Percentiles rank a stretch among this genome's conserved stretches.
Conservation (phyloP, 2,888 invertebrate genomes). For the Nasonia oneida region DNA sequence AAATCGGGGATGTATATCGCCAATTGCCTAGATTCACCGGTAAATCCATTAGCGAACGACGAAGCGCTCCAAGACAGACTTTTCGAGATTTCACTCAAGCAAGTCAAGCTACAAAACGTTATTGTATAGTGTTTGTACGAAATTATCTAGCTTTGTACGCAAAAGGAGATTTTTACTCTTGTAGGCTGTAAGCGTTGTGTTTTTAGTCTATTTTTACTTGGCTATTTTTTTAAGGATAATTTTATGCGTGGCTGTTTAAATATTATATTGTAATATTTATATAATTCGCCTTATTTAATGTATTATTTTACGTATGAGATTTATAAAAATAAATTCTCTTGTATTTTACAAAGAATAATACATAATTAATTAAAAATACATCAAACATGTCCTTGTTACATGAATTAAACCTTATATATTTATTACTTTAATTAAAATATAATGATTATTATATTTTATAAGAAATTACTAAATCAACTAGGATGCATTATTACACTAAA, state of each 20-base stretch:
- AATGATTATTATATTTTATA: no score
- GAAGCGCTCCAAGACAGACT: constrained; percentile 83
- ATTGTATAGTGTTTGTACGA: constrained; percentile 18
- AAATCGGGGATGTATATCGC: constrained; percentile 91
- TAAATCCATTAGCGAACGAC: constrained; percentile 82
- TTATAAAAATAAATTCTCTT: background rate
- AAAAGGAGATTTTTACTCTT: background rate
- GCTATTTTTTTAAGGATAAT: background rate
- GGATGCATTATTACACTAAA: no score
- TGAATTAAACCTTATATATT: no score
- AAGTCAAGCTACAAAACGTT: constrained; percentile 67
- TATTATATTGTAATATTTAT: background rate
- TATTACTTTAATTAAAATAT: no score
- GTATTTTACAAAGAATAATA: background rate
- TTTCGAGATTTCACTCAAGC: constrained; percentile 83
- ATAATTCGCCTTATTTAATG: background rate
- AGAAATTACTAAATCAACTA: no score
- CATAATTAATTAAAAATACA: background rate
- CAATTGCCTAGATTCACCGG: constrained; percentile 85
- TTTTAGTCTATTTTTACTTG: background rate
- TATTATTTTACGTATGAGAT: background rate
- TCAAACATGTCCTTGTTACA: no score
- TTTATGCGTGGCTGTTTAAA: background rate
- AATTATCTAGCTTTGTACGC: background rate
- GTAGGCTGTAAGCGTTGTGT: background rate